These are phyloP conservation scores for Jacana jacana DNA, from an alignment of 2,113 vertebrate genomes.

Conservation along the genomic window DNA sequence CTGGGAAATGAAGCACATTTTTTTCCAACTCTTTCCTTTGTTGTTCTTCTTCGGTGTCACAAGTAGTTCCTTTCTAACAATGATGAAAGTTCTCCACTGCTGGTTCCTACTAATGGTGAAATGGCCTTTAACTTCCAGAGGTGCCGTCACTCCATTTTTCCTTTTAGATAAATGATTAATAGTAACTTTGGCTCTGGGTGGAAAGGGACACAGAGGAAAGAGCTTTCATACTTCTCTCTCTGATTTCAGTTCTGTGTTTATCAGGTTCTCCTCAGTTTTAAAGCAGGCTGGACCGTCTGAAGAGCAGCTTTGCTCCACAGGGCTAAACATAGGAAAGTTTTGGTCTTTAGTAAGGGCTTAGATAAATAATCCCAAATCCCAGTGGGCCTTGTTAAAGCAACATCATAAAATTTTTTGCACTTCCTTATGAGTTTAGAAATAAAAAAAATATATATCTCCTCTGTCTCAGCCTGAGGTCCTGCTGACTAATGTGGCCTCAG, in stretches of 20 bases:
- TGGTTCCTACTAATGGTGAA: background rate
- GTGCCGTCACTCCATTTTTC: background rate
- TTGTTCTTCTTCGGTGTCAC: background rate
- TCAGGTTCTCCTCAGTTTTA: conserved; percentile 12
- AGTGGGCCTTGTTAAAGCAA: conserved; percentile 74
- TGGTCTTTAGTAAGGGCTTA: conserved; percentile 69
- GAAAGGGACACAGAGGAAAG: background rate
- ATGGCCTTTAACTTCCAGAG: background rate
- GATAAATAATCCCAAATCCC: conserved; percentile 73
- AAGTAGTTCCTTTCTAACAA: background rate
- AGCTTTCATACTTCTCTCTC: background rate
- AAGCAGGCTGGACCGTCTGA: conserved; percentile 1
- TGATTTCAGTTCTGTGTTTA: conserved; percentile 2
- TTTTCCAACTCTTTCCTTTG: background rate
- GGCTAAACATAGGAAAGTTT: conserved; percentile 66
- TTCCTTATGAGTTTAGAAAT: conserved; percentile 48
- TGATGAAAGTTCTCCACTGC: background rate
- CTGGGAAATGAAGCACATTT: background rate
- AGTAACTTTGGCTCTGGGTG: background rate
- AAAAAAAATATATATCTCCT: background rate
- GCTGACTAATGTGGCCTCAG: conserved; percentile 67
- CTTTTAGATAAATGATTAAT: background rate
- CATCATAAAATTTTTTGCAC: conserved; percentile 69
- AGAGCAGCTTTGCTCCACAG: conserved; percentile 47
- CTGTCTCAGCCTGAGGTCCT: conserved; percentile 61